Base-by-base conservation (phyloP, 2,888 invertebrate species). In the Temnothorax unifasciatus region DNA sequence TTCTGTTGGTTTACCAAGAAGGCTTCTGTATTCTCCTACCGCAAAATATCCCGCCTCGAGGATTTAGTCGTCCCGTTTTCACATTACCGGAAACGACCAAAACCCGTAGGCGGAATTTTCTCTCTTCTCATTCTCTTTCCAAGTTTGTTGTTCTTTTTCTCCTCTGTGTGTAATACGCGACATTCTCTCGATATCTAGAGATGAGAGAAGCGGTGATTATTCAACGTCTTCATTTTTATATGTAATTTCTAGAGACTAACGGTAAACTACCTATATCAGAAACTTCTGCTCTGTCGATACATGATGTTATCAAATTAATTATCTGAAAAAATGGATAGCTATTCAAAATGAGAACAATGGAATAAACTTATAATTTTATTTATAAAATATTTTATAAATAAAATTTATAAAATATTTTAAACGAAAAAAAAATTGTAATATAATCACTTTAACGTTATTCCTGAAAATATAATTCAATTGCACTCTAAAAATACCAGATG, bases 1-100 rank as follows among this genome's bases (percentile, higher is more conserved):
- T 93, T 92, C 89, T 86, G 88, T 86, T 90, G 92, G 90, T 93
- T 92, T 93, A 92, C 93, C 86, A 85, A 47, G 66, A 84, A 88
- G 92, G 93, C 92, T 92, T 91, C 89, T 87, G 81, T 75, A 73
- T 25, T 79, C 84, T 68, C 66, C 38, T 50, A 68, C 89, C 90
- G 86, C 86, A 88, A 92, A 93, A 92, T 92, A 92, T 92, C 90
- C 87, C 73, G 61, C 54, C 44, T 66, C 68, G 66, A 79, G 86
- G 69, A 86, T 85, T 73, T 69, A 69, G 61, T 64, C 54, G 63
- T 85, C 64, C 76, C 82, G 85, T 81, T 90, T 85, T 87, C 86
- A 77, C 89, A 84, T 89, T 88, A 90, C 86, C 85, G 85, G 79
- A 86, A 86, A 87, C 87, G 84, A 69, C 83, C 79, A 76, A 54